A percentile compares a stretch with the other conserved stretches of the same genome.
Conservation (phyloP, 2,113 vertebrate genomes). For the Corythornis vintsioides region DNA sequence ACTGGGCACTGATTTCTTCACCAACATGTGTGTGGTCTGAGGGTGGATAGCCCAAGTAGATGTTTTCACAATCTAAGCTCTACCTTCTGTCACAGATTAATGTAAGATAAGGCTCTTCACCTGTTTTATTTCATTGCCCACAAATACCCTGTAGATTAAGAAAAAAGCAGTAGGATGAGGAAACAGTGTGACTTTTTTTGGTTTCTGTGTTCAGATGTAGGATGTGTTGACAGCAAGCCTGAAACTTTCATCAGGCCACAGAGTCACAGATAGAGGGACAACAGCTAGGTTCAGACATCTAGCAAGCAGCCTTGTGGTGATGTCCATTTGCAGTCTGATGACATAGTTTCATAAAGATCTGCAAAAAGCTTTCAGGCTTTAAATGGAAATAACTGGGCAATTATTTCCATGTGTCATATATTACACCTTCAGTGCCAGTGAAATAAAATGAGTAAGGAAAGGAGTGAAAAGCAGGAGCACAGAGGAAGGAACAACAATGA, state of each 20-base stretch:
- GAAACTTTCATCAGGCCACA: neutral
- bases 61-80: neutral
- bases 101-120: neutral
- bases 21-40: neutral
- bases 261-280: neutral
- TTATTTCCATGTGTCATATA: neutral
- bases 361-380: neutral
- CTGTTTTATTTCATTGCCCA: neutral
- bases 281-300: neutral
- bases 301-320: neutral
- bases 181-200: neutral
- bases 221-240: neutral
- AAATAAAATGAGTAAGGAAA: neutral
- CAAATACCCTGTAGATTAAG: neutral
- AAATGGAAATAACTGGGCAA: neutral
- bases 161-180: neutral
- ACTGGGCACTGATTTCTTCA: neutral
- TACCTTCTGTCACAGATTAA: neutral
- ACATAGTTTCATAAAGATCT: neutral
- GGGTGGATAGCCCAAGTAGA: neutral
- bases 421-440: neutral
- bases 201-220: neutral
- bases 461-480: neutral
- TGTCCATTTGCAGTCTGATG: neutral
- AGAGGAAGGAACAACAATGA: neutral